Evolutionary conservation across 2,888 invertebrate species (phyloP).

Genomic region (Corythucha ciliata): DNA sequence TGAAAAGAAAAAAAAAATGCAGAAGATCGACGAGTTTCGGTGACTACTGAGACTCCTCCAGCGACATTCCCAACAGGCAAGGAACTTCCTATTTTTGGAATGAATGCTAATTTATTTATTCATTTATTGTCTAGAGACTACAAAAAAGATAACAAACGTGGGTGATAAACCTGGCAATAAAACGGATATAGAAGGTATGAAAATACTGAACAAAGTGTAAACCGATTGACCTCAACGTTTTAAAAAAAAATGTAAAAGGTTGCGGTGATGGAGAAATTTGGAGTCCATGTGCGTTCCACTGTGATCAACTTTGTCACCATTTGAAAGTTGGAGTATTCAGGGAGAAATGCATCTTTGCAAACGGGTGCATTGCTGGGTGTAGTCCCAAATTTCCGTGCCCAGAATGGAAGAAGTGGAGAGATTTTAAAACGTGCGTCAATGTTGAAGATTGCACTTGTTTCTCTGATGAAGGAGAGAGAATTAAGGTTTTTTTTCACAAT

Average conservation of each 20-base stretch:
- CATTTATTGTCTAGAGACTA: too few relatives aligned
- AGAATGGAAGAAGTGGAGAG: conserved; percentile 56
- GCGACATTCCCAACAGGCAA: background rate
- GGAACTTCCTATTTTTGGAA: too few relatives aligned
- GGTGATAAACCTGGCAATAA: too few relatives aligned
- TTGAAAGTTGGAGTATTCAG: conserved; percentile 44
- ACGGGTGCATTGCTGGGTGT: conserved; percentile 44
- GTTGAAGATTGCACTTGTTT: conserved; percentile 66
- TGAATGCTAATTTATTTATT: too few relatives aligned
- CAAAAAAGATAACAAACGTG: too few relatives aligned
- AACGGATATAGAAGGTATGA: too few relatives aligned
- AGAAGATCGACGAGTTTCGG: too few relatives aligned
- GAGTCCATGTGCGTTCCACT: conserved; percentile 56
- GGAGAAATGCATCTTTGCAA: conserved; percentile 38
- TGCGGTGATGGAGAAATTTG: conserved; percentile 25
- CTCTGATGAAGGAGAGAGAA: conserved; percentile 39
- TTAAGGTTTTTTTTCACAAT: background rate
- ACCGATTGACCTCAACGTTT: too few relatives aligned
- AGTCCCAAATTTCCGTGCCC: conserved; percentile 49
- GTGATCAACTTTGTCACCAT: conserved; percentile 60
- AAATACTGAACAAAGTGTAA: too few relatives aligned
- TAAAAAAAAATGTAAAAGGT: too few relatives aligned
- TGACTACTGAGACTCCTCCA: background rate
- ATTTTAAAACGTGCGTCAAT: conserved; percentile 61
- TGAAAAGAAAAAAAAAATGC: background rate